Evolutionary conservation across 2,888 invertebrate genomes (phyloP), one percentile per base, ranked within the genome.

Genomic region (Acleris cristana): DNA sequence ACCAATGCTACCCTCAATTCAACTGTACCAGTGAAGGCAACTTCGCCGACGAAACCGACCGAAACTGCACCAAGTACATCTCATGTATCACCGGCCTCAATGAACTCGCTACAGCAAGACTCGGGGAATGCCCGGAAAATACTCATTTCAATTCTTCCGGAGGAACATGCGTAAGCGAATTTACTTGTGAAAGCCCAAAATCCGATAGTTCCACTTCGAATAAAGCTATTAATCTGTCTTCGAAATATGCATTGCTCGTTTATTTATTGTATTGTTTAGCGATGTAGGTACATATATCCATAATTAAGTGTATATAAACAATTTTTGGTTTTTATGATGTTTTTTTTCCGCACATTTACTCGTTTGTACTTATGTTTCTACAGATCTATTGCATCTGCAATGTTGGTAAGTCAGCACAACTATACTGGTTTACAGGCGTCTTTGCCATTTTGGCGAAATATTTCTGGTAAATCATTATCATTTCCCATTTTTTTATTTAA

Each of bases 61-160:
- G 70, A 2, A 72, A 84, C 52, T 89, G 90, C 70, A 75, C 71
- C 4, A 79, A 85, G 1, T 92, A 79, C 69, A 73, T 90, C 6
- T 73, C 84, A 0, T 92, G 92, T 63, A 70, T 86, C 0, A 74
- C 78, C 70, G 87, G 87, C 6, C 65, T 89, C 16, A 79, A 71
- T 8, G 76, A 75, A n/a, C 54, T 83, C 16, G 79, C 82, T 8
- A 81, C 83, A 1, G 88, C 92, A 3, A 81, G 90, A 71, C 69
- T 84, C 14, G 70, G 88, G 2, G 71, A 74, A 44, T 92, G 92
- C 58, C 83, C 88, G 1, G 12, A 30, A 8, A 71, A 78, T 49
- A 80, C 76, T 19, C 69, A 86, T 1, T 92, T 85, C 61, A 80
- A 79, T 71, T 71, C 77, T 2, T 58, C 58, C 18, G 71, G 71